Evolutionary conservation across 2,113 vertebrate species (phyloP), one percentile per base, ranked within the genome.

Genomic region (Callocephalon fimbriatum): DNA sequence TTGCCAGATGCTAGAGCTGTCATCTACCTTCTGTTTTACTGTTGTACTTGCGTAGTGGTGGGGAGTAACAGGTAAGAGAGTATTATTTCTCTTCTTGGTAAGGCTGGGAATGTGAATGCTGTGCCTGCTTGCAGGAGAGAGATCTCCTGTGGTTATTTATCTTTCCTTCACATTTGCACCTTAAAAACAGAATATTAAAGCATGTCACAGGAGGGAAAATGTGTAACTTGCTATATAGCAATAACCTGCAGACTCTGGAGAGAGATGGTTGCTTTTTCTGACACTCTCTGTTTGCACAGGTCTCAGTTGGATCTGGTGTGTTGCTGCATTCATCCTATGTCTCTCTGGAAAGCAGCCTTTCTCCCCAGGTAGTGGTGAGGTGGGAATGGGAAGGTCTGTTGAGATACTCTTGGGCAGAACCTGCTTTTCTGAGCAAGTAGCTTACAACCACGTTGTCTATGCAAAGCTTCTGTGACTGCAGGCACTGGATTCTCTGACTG

Each of bases 161-260:
- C 3, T 35, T 62, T 40, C 5, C 32, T 56, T 31, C 2, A 0
- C 1, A 2, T 67, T 76, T 48, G 23, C 5, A 4, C 22, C 11
- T 67, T 56, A 54, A 56, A 66, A 67, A 20, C 65, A 50, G 51
- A 76, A 66, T 38, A 13, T 65, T 47, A 22, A 66, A 66, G 27
- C 0, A 1, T 25, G 19, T 38, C 0, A 4, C 2, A 1, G 14
- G 18, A 40, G 10, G 3, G 2, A 5, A 20, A 25, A 35, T 2
- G 12, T 25, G 6, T 35, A 32, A 19, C 5, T 74, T 44, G 6
- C 13, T 3, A 1, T 19, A 1, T 2, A 63, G 76, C 22, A 63
- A 20, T 16, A 22, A 4, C 22, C 19, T 68, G 18, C 2, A 12
- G 66, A 0, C 19, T 37, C 35, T 37, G 53, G 71, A 38, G 38